Base-by-base conservation (phyloP, 2,888 invertebrate species). In the Hofmannophila pseudospretella region DNA sequence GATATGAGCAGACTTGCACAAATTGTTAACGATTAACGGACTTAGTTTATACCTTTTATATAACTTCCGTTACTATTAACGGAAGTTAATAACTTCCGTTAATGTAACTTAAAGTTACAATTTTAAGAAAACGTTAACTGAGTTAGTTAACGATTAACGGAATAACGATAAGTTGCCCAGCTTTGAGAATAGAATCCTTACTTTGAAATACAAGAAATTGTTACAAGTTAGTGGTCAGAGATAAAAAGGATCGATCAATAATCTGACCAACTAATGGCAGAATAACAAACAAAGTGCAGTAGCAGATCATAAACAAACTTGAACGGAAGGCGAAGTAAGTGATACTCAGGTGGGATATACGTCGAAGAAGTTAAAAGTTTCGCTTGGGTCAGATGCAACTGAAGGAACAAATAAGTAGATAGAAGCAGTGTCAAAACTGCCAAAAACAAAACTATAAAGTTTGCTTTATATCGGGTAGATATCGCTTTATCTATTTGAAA, bases 401-500 rank as follows among this genome's bases (percentile, higher is more conserved):
- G 65, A 68, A 77, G 70, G 81, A 81, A 82, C 82, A 84, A 85
- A 84, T 84, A 84, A 82, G 78, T 79, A 81, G 80, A 82, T 73
- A 76, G 80, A 77, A 75, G 75, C 72, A 68, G 66, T 75, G 86
- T 86, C 85, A 81, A 76, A 86, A 86, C 84, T 85, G 84, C 78
- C 84, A 86, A 87, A 87, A 88, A 88, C 87, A 88, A 87, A 86
- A 85, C 88, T 82, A 87, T 88, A 87, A 88, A 87, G 77, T 86
- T 85, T 71, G 78, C 69, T 79, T 74, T 74, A 81, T 77, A 80
- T 72, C 80, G 62, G 73, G 65, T 71, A 70, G 80, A 80, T 80
- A 82, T 72, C 81, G 68, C 56, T 80, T 81, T 81, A 82, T 85
- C 84, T 82, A 71, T 80, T 81, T 71, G 74, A 74, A 58, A 81